These are phyloP conservation scores for Vulpes lagopus DNA, from an alignment of 2,113 vertebrate species.

Conservation along the genomic window DNA sequence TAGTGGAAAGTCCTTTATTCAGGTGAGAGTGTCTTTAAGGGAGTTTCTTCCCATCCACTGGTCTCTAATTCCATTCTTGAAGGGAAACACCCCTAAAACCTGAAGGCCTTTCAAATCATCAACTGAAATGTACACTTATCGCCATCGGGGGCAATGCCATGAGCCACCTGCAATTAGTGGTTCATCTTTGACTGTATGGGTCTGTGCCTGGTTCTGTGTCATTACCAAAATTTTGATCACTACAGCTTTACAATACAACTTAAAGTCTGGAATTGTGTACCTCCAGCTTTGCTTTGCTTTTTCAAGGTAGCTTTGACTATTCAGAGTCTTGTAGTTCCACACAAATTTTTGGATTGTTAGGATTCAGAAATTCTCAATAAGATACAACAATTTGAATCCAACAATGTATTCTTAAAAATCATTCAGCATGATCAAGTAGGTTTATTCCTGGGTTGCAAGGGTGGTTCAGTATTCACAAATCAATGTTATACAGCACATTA, in stretches of 20 bases:
- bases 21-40: background rate
- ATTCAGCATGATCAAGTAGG: background rate
- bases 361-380: background rate
- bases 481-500: background rate
- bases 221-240: background rate
- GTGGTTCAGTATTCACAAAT: background rate
- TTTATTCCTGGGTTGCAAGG: background rate
- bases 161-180: background rate
- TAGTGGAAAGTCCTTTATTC: background rate
- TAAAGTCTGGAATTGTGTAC: background rate
- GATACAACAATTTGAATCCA: background rate
- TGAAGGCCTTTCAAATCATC: background rate
- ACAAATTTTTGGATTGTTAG: background rate
- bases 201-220: background rate
- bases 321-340: background rate
- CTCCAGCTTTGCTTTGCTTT: background rate
- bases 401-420: background rate
- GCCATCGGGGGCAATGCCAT: accelerated
- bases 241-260: background rate
- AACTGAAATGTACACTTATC: no score
- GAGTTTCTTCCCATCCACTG: background rate
- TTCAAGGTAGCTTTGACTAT: background rate
- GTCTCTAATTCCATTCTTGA: background rate
- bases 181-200: background rate
- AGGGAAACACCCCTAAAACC: background rate